Conservation (phyloP, 2,888 invertebrate genomes). For the Harpalus rubripes region DNA sequence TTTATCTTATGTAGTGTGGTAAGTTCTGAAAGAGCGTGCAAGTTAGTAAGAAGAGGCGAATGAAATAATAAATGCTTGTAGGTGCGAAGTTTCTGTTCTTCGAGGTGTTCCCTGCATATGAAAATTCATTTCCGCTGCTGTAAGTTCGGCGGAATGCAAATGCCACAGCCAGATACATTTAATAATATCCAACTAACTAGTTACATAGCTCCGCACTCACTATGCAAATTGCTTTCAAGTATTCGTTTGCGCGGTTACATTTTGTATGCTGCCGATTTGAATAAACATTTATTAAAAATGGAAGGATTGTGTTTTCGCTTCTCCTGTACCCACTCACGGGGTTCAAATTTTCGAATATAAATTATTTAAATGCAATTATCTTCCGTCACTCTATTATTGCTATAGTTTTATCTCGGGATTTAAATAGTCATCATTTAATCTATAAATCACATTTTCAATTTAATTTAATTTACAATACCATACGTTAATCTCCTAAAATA, state of each 20-base stretch:
- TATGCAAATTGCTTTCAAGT: conserved; percentile 65
- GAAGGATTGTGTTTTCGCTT: conserved; percentile 16
- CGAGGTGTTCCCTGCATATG: conserved; percentile 45
- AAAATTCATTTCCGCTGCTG: conserved; percentile 64
- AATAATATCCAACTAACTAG: conserved; percentile 64
- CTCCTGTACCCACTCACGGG: not conserved
- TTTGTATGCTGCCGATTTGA: conserved; percentile 65
- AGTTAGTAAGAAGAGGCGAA: conserved; percentile 2
- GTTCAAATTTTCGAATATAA: conserved; percentile 29
- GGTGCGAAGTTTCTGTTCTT: conserved; percentile 8
- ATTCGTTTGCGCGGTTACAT: conserved; percentile 61
- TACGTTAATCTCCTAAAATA: too few relatives aligned
- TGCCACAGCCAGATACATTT: conserved; percentile 59
- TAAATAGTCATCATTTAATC: not conserved
- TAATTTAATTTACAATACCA: too few relatives aligned
- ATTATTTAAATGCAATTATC: conserved; percentile 40
- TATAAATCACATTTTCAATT: not conserved
- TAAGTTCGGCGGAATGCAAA: conserved; percentile 61
- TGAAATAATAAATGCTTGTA: conserved; percentile 22
- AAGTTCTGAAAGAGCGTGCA: not conserved
- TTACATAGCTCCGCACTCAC: conserved; percentile 55
- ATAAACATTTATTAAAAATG: conserved; percentile 67
- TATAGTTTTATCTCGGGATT: not conserved
- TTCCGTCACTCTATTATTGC: conserved; percentile 11
- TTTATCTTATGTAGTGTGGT: too few relatives aligned